Percentiles rank a stretch among this genome's conserved stretches.
phyloP scores from a whole-genome alignment of 2,888 invertebrate genomes.

The Adineta ricciae region DNA sequence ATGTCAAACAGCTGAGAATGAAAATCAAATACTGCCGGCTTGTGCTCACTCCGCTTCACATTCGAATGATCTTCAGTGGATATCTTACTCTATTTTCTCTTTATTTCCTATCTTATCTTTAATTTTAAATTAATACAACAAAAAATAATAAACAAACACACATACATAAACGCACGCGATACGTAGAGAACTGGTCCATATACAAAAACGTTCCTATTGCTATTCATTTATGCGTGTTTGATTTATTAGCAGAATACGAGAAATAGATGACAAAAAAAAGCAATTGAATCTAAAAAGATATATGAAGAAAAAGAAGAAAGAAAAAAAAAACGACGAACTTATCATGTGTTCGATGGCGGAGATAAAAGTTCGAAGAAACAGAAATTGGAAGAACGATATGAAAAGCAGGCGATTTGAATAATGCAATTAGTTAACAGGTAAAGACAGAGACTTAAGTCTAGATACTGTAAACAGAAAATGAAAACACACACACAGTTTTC shows the following conservation, averaged over 20 bases:
- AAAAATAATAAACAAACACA: neutral
- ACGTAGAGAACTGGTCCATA: neutral
- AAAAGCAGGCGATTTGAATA: neutral
- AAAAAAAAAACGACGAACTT: neutral
- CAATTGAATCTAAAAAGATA: neutral
- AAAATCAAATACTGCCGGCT: neutral
- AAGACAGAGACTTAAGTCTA: neutral
- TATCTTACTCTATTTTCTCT: neutral
- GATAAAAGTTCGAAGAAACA: neutral
- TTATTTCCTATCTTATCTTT: neutral
- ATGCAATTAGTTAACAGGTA: neutral
- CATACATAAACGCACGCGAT: neutral
- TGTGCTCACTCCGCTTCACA: neutral
- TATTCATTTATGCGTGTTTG: neutral
- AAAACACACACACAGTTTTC: neutral
- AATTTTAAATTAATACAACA: neutral
- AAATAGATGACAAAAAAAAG: conserved; percentile 15
- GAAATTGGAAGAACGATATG: neutral
- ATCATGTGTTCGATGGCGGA: neutral
- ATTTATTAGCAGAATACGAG: neutral
- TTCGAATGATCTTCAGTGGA: neutral
- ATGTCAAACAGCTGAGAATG: neutral
- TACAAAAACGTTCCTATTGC: neutral
- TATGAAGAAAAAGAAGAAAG: too few species aligned
- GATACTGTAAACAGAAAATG: neutral